phyloP scores from a whole-genome alignment of 2,888 invertebrate species.

The Aphodius sticticus region DNA sequence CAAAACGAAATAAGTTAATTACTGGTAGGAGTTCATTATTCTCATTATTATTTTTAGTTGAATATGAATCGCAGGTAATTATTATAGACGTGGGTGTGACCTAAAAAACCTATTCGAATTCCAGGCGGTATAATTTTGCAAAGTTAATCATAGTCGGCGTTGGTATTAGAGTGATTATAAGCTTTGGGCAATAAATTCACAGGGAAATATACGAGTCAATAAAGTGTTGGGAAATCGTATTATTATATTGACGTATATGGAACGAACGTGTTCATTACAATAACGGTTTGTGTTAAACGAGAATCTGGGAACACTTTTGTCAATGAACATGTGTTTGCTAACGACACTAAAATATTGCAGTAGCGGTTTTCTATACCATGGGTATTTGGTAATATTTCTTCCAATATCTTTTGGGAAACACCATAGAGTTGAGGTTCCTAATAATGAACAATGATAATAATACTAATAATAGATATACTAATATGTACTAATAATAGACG shows the following conservation, averaged over 20 bases:
- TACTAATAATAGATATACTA: no score
- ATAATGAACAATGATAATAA: no score
- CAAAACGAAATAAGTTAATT: neutral
- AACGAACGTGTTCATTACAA: neutral
- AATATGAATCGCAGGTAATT: neutral
- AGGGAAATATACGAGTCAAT: neutral
- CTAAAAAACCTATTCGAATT: neutral
- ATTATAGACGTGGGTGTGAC: neutral
- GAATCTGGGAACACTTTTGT: neutral
- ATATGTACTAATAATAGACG: no score
- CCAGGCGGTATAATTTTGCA: neutral
- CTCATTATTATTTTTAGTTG: neutral
- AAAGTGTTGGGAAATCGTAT: neutral
- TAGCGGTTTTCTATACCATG: no score
- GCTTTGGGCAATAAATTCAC: neutral
- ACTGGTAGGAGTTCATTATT: neutral
- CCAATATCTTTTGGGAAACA: no score
- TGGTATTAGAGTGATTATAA: neutral
- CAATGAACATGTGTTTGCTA: neutral
- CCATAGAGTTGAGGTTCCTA: no score
- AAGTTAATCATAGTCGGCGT: neutral
- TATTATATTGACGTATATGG: constrained; percentile 4
- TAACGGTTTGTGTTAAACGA: neutral
- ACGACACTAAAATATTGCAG: no score
- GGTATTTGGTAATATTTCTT: no score